Evolutionary conservation across 2,797 vertebrate genomes (phyloP), one percentile per base, ranked within the genome.

Genomic region (Gymnoscopelus microlampas): DNA sequence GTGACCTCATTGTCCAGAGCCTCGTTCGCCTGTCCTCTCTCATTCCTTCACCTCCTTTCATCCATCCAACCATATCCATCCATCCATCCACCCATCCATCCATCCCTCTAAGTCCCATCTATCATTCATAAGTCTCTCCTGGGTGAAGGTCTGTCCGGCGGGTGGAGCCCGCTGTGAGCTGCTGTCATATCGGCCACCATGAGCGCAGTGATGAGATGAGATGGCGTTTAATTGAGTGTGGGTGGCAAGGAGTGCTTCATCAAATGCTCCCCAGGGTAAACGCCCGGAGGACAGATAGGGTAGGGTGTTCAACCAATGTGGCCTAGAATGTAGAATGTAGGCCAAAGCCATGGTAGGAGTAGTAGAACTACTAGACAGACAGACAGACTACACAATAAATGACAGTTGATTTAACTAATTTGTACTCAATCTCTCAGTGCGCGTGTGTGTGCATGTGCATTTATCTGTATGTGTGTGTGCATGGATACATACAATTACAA

Each of bases 101-200:
- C 35, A 14, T 68, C 23, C 50, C 50, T 68, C 32, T 39, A 49
- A 26, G n/a, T 66, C 66, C 71, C 70, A 85, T 87, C 70, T 32
- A 75, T 82, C 80, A 79, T 86, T 88, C 73, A 82, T 85, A 70
- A 71, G 39, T 59, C 6, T 59, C 57, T 39, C 57, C 5, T 59
- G 57, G 35, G 32, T 68, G 62, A 69, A 60, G 68, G 53, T 55
- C 66, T 9, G 67, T 53, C 47, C 5, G 6, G 57, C 19, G 51
- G 35, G 26, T 44, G 53, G 48, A 6, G 10, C 64, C 71, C 10
- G 67, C 79, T 70, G 68, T 53, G 79, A 80, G 64, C 48, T 15
- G 50, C 3, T 64, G 63, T 68, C 49, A 51, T 68, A 32, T 51
- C 56, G 82, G 74, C 11, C 4, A 78, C 74, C 60, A 80, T 68